Evolutionary conservation across 2,888 invertebrate species (phyloP).

Genomic region (Oegoconia quadripuncta): DNA sequence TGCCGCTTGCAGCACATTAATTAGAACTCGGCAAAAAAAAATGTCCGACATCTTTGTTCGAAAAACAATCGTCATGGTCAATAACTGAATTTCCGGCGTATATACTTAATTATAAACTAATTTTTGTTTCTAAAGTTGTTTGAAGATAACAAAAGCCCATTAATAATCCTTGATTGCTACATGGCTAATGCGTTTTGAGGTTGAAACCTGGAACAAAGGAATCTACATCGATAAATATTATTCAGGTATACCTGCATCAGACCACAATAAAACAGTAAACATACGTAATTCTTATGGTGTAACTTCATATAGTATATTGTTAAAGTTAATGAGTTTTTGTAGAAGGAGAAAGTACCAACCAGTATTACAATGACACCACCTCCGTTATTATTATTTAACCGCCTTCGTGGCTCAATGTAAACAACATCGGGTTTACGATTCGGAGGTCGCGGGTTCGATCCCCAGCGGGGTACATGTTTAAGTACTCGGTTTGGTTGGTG

Average conservation of each 20-base stretch:
- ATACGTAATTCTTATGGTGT: too few relatives aligned
- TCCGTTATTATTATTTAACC: too few relatives aligned
- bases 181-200: slow-evolving; percentile 38
- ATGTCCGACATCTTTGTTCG: slow-evolving; percentile 35
- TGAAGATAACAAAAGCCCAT: slow-evolving; percentile 62
- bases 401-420: too few relatives aligned
- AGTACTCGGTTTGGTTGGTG: too few relatives aligned
- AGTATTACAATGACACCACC: too few relatives aligned
- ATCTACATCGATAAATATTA: not conserved
- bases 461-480: too few relatives aligned
- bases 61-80: slow-evolving; percentile 34
- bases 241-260: not conserved
- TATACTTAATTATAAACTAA: slow-evolving; percentile 75
- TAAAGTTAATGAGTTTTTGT: too few relatives aligned
- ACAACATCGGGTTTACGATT: too few relatives aligned
- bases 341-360: too few relatives aligned
- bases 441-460: too few relatives aligned
- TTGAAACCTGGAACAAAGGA: slow-evolving; percentile 1
- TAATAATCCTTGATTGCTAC: slow-evolving; percentile 61
- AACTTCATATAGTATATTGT: too few relatives aligned
- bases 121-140: slow-evolving; percentile 42
- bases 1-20: not conserved
- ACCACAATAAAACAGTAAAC: not conserved
- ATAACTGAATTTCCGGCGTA: slow-evolving; percentile 47
- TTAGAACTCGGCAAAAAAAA: slow-evolving; percentile 4